These are phyloP conservation scores for Piscicola geometra DNA, from an alignment of 2,888 invertebrate species.

Conservation along the genomic window DNA sequence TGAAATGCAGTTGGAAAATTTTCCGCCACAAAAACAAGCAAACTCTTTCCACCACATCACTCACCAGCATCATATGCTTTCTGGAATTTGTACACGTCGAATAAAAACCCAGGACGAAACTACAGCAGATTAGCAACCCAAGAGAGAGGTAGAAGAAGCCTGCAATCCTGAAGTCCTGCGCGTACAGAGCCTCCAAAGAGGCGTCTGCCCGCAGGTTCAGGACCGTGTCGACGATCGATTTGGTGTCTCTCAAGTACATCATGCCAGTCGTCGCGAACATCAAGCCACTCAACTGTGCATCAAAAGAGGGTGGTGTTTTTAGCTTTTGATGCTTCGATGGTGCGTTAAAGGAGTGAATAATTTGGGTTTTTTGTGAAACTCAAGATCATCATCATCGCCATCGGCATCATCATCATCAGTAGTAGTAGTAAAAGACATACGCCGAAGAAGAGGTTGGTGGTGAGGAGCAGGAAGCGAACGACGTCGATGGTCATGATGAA, in stretches of 20 bases:
- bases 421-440: too few species aligned
- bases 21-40: neutral
- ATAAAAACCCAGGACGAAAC: constrained; percentile 14
- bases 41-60: neutral
- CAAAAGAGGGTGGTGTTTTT: too few species aligned
- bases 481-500: constrained; percentile 26
- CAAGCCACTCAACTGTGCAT: constrained; percentile 27
- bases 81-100: neutral
- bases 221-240: constrained; percentile 2
- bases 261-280: constrained; percentile 1
- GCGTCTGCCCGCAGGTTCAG: neutral
- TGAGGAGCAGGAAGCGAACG: constrained; percentile 15
- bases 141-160: neutral
- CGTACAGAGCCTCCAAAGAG: neutral
- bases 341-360: too few species aligned
- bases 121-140: neutral
- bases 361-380: too few species aligned
- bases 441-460: constrained; percentile 18
- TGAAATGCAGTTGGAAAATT: too few species aligned
- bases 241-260: constrained; percentile 2
- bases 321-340: too few species aligned
- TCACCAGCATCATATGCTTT: neutral
- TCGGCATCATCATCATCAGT: too few species aligned
- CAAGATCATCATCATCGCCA: too few species aligned
- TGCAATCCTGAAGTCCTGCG: neutral